Evolutionary conservation across 30 jellyfish, hydroid and myxozoan genomes (phyloP), one percentile per base, ranked within the genome.

Genomic region (Aurelia sp.): DNA sequence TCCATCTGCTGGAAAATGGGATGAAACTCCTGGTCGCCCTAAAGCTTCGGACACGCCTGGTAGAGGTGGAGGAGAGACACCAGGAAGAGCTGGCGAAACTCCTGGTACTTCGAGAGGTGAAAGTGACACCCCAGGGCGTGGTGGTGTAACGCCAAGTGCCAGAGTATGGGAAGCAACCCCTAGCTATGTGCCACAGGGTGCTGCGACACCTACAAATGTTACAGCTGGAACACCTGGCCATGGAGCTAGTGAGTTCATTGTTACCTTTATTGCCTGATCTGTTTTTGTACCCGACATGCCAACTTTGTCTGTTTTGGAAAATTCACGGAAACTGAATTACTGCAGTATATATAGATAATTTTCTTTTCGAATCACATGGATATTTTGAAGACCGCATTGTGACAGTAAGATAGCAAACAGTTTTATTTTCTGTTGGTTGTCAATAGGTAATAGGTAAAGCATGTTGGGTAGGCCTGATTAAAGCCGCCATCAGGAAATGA

Each of bases 91-190:
- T 17, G 82, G 91, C 21, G 98, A 91, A 5, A 88, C 97, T 4
- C 97, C 99, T 38, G 97, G 97, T 3, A 85, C 98, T 9, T 59
- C 94, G 5, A 72, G 98, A 33, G 99, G 97, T 53, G 98, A 92
- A 51, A 13, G 76, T 9, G 99, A 95, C 55, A 95, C 99, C 30
- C 99, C 99, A 48, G 99, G 99, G 55, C 91, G 97, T 20, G 88
- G 97, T 6, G 98, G 98, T 19, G 97, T 97, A 24, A 95, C 99
- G 40, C 99, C 99, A 19, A 95, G 97, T 65, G 69, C 97, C 50
- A 76, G 97, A 71, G 68, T 87, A 12, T 95, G 99, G 99, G 99
- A 95, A 82, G 97, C 99, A 17, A 95, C 99, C 31, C 99, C 99
- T 13, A 95, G 97, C 83, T 95, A 95, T 75, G 81, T 95, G 35